Evolutionary conservation across 2,888 invertebrate genomes (phyloP), one percentile per base, ranked within the genome.

Genomic region (Argyra leucocephala): DNA sequence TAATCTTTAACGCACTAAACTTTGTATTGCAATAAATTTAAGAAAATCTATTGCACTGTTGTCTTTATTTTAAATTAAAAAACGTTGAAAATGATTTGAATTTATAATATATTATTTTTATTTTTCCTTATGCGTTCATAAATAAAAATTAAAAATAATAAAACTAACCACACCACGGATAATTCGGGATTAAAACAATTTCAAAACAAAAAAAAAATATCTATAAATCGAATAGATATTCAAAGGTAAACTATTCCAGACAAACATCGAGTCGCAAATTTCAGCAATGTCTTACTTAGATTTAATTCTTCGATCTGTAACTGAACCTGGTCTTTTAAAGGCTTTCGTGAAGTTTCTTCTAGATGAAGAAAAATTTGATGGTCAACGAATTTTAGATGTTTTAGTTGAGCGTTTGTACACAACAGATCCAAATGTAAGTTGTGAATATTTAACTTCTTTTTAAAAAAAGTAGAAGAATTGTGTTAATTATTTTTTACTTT

Each of bases 211-310:
- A 7, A 31, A 37, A 37, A 37, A 48, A 48, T 48, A 48, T 48
- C 48, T 48, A 48, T 48, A 5, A 18, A 69, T 70, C 70, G 78
- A 76, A 73, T 80, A 80, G 80, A 80, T 77, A 76, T 78, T 78
- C 75, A 77, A 80, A 77, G 80, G 79, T 75, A 80, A 80, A 79
- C 77, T 81, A 80, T 85, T 87, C 79, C 86, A 94, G 93, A 91
- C 86, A 79, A 89, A 91, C 67, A 84, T 88, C 71, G 88, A 90
- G 70, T 96, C 97, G 78, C 88, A 96, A 76, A 87, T 94, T 66
- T 91, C 96, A 63, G 93, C 96, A 12, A 95, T 92, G 75, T 92
- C 93, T 9, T 97, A 97, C 81, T 85, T 96, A 69, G 96, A 97
- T 80, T 82, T 98, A 70, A 88, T 94, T 72, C 79, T 98, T 69